A percentile compares a stretch with the other conserved stretches of the same genome.
phyloP scores from a whole-genome alignment of 2,113 vertebrate genomes.

The Bambusicola thoracicus region DNA sequence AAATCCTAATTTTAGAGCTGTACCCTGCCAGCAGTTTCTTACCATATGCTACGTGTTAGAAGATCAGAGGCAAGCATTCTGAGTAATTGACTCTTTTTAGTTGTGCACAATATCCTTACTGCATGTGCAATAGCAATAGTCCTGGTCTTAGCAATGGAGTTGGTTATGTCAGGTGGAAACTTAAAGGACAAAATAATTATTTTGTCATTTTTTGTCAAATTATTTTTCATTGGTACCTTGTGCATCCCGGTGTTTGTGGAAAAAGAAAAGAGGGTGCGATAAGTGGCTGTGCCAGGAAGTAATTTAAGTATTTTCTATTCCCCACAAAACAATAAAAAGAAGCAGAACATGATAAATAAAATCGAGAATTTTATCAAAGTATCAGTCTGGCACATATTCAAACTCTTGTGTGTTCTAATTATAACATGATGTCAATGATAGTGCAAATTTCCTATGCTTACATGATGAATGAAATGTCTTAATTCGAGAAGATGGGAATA shows the following conservation, averaged over 20 bases:
- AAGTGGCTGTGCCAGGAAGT: background rate
- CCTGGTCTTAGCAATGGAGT: background rate
- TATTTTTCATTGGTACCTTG: background rate
- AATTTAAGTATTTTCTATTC: background rate
- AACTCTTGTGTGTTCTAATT: background rate
- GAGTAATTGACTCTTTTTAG: slow-evolving; percentile 56
- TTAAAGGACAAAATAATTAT: background rate
- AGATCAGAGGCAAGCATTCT: slow-evolving; percentile 47
- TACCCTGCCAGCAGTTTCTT: slow-evolving; percentile 61
- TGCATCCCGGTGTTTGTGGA: background rate
- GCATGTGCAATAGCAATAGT: background rate
- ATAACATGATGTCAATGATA: background rate
- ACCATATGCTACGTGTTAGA: slow-evolving; percentile 72
- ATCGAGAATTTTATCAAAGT: background rate
- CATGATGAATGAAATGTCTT: background rate
- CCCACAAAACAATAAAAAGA: background rate
- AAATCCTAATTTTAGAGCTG: slow-evolving; percentile 73
- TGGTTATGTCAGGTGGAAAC: background rate
- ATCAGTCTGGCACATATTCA: background rate
- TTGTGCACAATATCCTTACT: background rate
- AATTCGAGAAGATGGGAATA: background rate
- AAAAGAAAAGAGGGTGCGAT: background rate
- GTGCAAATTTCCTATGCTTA: background rate
- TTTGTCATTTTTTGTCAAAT: too few relatives aligned
- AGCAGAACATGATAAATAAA: background rate